phyloP scores from a whole-genome alignment of 2,113 vertebrate species.

The Toxotes chatareus region DNA sequence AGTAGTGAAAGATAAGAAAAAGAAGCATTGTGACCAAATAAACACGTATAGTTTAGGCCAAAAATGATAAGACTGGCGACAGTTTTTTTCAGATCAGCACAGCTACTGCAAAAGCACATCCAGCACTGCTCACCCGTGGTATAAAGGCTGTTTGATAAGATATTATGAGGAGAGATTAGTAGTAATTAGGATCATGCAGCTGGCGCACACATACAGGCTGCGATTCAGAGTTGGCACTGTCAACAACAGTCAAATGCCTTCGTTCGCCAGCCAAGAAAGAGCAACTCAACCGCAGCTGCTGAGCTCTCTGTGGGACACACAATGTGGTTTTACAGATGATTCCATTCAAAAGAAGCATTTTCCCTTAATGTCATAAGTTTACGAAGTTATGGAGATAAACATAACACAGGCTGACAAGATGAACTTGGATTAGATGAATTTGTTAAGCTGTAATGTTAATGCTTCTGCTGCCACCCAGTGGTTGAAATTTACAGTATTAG shows the following conservation, averaged over 20 bases:
- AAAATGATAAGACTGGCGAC: background rate
- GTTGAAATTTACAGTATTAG: background rate
- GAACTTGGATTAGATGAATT: background rate
- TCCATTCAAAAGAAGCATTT: background rate
- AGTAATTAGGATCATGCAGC: slow-evolving; percentile 50
- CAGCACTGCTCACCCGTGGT: background rate
- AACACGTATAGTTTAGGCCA: background rate
- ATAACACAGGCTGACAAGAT: background rate
- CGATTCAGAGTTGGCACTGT: slow-evolving; percentile 48
- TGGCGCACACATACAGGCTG: slow-evolving; percentile 40
- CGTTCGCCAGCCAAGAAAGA: slow-evolving; percentile 1
- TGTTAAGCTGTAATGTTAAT: background rate
- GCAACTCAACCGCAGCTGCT: slow-evolving; percentile 47
- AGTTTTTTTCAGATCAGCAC: slow-evolving; percentile 4
- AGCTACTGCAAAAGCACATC: background rate
- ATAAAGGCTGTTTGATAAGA: slow-evolving; percentile 40
- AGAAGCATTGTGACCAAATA: background rate
- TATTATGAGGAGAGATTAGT: slow-evolving; percentile 21
- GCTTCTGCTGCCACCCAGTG: slow-evolving; percentile 32
- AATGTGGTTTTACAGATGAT: background rate
- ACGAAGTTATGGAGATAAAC: background rate
- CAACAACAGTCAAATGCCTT: slow-evolving; percentile 30
- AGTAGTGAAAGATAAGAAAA: background rate
- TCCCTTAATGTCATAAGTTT: background rate
- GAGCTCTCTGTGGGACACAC: background rate